Evolutionary conservation across 2,113 vertebrate genomes (phyloP).

Genomic region (Gobio gobio): DNA sequence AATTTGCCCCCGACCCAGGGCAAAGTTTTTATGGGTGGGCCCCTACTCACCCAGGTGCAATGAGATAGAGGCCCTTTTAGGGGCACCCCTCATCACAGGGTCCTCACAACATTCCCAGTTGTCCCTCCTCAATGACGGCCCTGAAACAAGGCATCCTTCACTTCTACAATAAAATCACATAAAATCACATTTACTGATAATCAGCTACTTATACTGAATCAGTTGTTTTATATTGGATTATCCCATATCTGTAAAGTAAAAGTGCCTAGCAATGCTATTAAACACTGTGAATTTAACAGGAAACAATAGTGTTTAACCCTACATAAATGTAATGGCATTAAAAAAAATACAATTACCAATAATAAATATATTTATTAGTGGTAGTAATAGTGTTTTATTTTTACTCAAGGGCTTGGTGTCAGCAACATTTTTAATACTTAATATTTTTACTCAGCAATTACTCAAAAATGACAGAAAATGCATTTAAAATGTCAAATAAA

Average conservation of each 20-base stretch:
- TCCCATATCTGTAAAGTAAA: neutral
- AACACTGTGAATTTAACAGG: neutral
- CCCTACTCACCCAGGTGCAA: conserved; percentile 4
- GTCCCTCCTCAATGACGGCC: neutral
- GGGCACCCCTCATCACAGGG: neutral
- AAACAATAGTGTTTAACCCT: neutral
- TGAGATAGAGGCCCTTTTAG: neutral
- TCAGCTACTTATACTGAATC: neutral
- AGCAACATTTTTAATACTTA: neutral
- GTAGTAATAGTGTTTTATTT: too few species aligned
- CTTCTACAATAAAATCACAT: neutral
- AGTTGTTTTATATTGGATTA: neutral
- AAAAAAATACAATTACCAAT: neutral
- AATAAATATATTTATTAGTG: neutral
- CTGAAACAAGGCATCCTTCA: neutral
- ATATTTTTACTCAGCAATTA: neutral
- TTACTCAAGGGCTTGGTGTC: neutral
- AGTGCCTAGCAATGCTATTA: neutral
- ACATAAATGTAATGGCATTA: neutral
- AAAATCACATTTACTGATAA: neutral
- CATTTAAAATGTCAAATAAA: neutral
- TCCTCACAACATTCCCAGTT: neutral
- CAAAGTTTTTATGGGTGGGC: neutral
- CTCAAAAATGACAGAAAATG: neutral
- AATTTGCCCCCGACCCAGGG: neutral